Evolutionary conservation across 1,140 invertebrate species (phyloP), one percentile per base, ranked within the genome.

Genomic region (Phocides pigmalion): DNA sequence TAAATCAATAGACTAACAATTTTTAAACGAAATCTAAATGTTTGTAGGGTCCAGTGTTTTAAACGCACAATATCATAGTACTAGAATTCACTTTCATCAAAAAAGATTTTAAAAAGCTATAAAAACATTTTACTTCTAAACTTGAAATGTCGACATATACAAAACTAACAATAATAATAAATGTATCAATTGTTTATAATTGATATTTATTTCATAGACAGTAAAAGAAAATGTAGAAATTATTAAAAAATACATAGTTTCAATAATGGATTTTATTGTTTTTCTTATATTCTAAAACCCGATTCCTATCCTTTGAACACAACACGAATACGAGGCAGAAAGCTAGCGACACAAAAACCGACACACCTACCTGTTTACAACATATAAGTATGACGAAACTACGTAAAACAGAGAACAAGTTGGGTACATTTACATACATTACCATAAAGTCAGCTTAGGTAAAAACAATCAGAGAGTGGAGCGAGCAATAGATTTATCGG

Each of bases 41-140:
- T 89, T 86, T 74, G 83, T 89, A 91, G 87, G 89, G 89, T 91
- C 87, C 89, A 91, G 89, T 91, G 85, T 91, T 89, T 70, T 81
- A 76, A 81, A 89, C 87, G 87, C 89, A 91, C 87, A 89, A 91
- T 89, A 89, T 87, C 83, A 89, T 91, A 89, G 87, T 77, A 84
- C 82, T 91, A 91, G 88, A 85, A 53, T 76, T 89, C 88, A 91
- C 88, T 89, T 84, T 89, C 86, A 88, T 87, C 80, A 72, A 78
- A 81, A 79, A 80, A 76, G 72, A 78, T 61, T 61, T 61, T 76
- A 70, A 75, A 79, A 87, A 86, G 76, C 73, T 73, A 79, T 74
- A 84, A 82, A 80, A 84, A 86, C 80, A 81, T 80, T 79, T 85
- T 81, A 86, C 71, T 84, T 84, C 63, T 86, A 79, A 84, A 85